Percentiles rank a stretch among this genome's conserved stretches.
phyloP scores from a whole-genome alignment of 2,797 vertebrate genomes.

The Ficedula albicollis region DNA sequence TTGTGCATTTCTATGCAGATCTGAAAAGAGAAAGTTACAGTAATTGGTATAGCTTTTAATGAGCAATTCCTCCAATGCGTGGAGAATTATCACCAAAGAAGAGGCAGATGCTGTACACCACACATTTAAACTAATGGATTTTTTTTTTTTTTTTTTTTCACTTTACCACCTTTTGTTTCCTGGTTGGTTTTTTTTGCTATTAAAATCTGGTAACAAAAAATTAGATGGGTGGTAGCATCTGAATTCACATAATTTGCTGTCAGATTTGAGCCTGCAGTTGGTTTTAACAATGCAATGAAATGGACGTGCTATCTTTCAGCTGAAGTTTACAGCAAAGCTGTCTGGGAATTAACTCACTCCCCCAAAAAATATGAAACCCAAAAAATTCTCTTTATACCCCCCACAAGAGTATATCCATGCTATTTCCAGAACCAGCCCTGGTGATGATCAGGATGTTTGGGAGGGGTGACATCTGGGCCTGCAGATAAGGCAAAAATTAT shows the following conservation, averaged over 20 bases:
- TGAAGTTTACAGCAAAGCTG: not conserved
- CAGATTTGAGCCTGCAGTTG: not conserved
- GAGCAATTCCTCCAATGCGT: not conserved
- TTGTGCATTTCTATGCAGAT: constrained; percentile 11
- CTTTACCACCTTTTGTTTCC: not conserved
- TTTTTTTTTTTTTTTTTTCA: not conserved
- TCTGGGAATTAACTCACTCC: not conserved
- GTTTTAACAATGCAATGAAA: not conserved
- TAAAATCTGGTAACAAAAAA: not conserved
- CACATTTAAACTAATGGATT: not conserved
- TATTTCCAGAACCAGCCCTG: not conserved
- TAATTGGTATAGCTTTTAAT: not conserved
- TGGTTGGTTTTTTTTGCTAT: not conserved
- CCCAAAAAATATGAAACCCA: accelerated
- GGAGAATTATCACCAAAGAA: not conserved
- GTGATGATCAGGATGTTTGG: no score
- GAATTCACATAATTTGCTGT: not conserved
- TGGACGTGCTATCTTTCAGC: not conserved
- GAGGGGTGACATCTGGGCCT: no score
- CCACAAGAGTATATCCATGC: not conserved
- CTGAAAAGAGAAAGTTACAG: constrained; percentile 47
- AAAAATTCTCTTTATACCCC: not conserved
- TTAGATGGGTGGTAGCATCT: not conserved
- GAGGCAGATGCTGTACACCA: not conserved
- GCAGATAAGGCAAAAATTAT: no score